Evolutionary conservation across 2,888 invertebrate genomes (phyloP), one percentile per base, ranked within the genome.

Genomic region (Heliothis peltigera): DNA sequence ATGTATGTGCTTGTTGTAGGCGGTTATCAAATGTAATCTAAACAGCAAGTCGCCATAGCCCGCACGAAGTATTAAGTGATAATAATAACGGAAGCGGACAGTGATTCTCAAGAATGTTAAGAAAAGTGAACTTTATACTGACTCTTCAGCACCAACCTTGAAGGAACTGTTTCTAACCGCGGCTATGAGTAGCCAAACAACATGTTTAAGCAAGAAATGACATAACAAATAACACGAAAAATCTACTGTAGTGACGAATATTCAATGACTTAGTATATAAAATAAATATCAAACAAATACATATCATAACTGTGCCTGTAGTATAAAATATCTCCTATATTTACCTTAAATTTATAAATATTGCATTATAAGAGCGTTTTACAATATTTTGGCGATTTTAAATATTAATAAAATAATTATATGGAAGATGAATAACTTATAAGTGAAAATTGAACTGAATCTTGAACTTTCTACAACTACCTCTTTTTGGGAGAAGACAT

Each of bases 231-330:
- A 80, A 76, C 73, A 78, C 67, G 75, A 70, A 73, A 75, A 77
- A 74, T 63, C 71, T 69, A 79, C 68, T 75, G 65, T 56, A 67
- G 59, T 67, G 59, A 69, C 46, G 47, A 67, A 58, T 64, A 63
- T 65, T 79, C 69, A 47, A 89, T 89, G 89, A 81, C 80, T 85
- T 92, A 92, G 85, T 66, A 75, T 84, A 70, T 85, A 87, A 83
- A 72, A 80, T 70, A 78, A 39, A 81, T 86, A 89, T 87, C 81
- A 86, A 89, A 87, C 84, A 87, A 89, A 93, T 92, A 94, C 94
- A 94, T 94, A 94, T 94, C 94, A 94, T 89, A 82, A 86, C 78
- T 90, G 94, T 94, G 94, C 94, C 94, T 94, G 85, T 92, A 93
- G 83, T 83, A 84, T 84, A 86, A 87, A 87, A 84, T 81, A 85